Percentiles rank a stretch among this genome's conserved stretches.
phyloP scores from a whole-genome alignment of 2,113 vertebrate genomes.

The Platichthys flesus region DNA sequence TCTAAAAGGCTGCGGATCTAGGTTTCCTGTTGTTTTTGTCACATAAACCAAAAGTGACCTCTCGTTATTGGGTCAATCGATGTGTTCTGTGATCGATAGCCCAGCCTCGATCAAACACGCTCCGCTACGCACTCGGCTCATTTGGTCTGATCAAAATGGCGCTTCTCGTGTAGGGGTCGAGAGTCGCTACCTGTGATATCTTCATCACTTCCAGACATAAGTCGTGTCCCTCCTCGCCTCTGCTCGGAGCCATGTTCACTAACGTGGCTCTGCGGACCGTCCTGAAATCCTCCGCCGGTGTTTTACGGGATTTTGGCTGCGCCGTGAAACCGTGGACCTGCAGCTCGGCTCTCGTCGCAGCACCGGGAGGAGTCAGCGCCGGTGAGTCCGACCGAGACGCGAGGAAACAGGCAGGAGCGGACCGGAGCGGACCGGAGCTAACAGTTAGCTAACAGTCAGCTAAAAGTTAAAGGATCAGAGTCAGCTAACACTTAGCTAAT shows the following conservation, averaged over 20 bases:
- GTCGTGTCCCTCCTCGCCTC: rapidly evolving
- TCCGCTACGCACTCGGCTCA: conserved; percentile 5
- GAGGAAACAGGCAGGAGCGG: background rate
- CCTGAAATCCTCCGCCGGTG: conserved; percentile 45
- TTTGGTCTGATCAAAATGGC: conserved; percentile 75
- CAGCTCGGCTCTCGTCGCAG: conserved; percentile 18
- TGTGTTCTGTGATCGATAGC: conserved; percentile 53
- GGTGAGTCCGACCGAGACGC: conserved; percentile 40
- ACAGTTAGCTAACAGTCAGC: too few species aligned
- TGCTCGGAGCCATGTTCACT: conserved; percentile 44
- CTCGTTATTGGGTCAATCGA: conserved; percentile 17
- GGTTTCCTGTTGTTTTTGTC: background rate
- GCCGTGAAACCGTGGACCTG: conserved; percentile 24
- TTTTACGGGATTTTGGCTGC: conserved; percentile 57
- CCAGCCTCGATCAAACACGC: background rate
- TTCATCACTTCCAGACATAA: background rate
- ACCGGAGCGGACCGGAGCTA: too few species aligned
- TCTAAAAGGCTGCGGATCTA: background rate
- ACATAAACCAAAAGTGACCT: too few species aligned
- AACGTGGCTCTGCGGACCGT: conserved; percentile 58
- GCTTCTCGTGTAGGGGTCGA: conserved; percentile 66
- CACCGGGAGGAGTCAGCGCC: conserved; percentile 12
- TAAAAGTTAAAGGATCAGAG: too few species aligned
- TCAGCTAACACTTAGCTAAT: too few species aligned
- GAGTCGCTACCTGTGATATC: background rate